Evolutionary conservation across 2,888 invertebrate species (phyloP).

Genomic region (Mantis religiosa): DNA sequence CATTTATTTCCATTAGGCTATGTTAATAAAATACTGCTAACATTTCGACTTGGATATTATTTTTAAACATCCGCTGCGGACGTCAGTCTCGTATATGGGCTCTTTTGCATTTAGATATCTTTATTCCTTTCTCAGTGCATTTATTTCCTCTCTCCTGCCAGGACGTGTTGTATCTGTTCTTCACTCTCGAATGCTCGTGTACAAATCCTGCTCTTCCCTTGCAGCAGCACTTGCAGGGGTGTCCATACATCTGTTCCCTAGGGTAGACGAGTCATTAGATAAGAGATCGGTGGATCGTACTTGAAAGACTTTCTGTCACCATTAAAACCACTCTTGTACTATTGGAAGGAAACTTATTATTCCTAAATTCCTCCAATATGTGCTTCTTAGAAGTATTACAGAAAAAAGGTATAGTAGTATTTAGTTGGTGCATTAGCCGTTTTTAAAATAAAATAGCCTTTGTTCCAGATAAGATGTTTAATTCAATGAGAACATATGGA

Average conservation of each 20-base stretch:
- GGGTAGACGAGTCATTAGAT: no score
- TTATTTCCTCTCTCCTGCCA: not conserved
- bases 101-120: not conserved
- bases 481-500: no score
- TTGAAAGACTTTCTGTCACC: no score
- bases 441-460: no score
- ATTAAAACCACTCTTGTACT: no score
- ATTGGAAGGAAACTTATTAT: no score
- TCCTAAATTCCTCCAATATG: no score
- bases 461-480: no score
- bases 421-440: no score
- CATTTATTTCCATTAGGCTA: not conserved
- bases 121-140: not conserved
- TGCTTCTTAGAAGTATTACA: no score
- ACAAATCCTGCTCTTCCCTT: not conserved
- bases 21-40: not conserved
- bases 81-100: not conserved
- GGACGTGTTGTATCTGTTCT: conserved; percentile 5
- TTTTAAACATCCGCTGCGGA: not conserved
- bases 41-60: not conserved
- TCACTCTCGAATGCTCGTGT: conserved; percentile 5
- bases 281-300: no score
- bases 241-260: not conserved
- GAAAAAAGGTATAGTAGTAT: no score
- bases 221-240: not conserved